Percentiles rank a stretch among this genome's conserved stretches.
These are phyloP conservation scores for Zeugodacus cucurbitae DNA, from an alignment of 1,140 invertebrate genomes.

Conservation along the genomic window DNA sequence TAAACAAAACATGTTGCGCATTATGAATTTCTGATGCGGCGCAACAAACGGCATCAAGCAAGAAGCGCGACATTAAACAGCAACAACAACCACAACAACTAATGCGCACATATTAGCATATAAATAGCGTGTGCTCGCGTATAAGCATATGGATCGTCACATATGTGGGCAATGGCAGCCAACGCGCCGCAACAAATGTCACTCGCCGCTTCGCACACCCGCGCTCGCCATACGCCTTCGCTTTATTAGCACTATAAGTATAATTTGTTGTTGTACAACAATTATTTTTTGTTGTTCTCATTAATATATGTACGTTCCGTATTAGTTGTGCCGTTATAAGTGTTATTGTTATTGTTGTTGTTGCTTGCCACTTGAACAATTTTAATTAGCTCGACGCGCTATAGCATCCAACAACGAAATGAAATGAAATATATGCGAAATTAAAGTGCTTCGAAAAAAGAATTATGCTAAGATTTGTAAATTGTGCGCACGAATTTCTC, in stretches of 20 bases:
- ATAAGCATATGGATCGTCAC: neutral
- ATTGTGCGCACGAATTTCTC: conserved; percentile 31
- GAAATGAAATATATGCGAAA: neutral
- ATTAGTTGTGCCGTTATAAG: neutral
- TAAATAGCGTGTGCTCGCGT: neutral
- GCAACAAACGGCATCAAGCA: neutral
- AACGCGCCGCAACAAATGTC: conserved; percentile 6
- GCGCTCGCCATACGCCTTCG: neutral
- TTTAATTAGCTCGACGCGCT: conserved; percentile 18
- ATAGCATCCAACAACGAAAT: neutral
- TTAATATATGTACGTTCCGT: neutral
- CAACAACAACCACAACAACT: neutral
- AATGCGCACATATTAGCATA: neutral
- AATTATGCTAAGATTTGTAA: conserved; percentile 25
- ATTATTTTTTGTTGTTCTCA: neutral
- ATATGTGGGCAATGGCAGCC: neutral
- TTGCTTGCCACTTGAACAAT: neutral
- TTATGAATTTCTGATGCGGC: neutral
- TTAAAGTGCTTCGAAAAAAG: neutral
- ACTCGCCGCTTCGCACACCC: neutral
- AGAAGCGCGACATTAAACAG: neutral
- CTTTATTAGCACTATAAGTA: neutral
- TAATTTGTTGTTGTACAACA: neutral
- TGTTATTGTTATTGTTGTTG: neutral
- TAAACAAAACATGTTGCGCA: conserved; percentile 25